Base-by-base conservation (phyloP, 30 jellyfish, hydroid and myxozoan species). In the Hydractinia symbiolongicarpus region DNA sequence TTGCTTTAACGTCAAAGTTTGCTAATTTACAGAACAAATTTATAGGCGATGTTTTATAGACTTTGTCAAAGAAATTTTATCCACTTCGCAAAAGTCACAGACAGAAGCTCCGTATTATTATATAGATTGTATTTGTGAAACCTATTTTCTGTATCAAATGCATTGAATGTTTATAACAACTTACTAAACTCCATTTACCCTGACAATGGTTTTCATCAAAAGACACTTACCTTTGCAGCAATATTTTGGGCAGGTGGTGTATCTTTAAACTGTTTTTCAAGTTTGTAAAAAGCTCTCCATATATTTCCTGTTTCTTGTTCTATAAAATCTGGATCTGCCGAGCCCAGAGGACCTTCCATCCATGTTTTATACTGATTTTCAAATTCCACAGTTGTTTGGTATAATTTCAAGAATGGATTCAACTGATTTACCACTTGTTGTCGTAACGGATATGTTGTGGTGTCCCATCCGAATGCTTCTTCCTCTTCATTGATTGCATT, bases 321-420 rank as follows among this genome's bases (percentile, higher is more conserved):
- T 21, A 93, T 95, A 82, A 64, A 72, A 76, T 93, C 99, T 21
- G 99, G 99, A 73, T 93, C 99, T 13, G 86, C 9, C 11, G 90
- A 87, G 53, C 95, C 96, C 69, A 93, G 96, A 5, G 99, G 96
- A 0, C 99, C 96, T 82, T 93, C 99, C 99, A 93, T 93, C 99
- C 99, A 93, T 60, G 83, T 93, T 67, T 83, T 93, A 94, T 87
- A 86, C 64, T 93, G 88, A 61, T 68, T 82, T 56, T 93, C 94
- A 55, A 93, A 93, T 30, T 93, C 99, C 54, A 93, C 96, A 50
- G 99, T 93, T 14, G 96, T 93, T 77, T 93, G 96, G 60, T 93
- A 93, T 79, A 93, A 83, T 57, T 88, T 93, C 69, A 93, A 62
- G 71, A 84, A 93, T 1, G 99, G 99, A 11, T 86, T 78, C 81